Conservation (phyloP, 2,888 invertebrate genomes). For the Lasiommata megera region DNA sequence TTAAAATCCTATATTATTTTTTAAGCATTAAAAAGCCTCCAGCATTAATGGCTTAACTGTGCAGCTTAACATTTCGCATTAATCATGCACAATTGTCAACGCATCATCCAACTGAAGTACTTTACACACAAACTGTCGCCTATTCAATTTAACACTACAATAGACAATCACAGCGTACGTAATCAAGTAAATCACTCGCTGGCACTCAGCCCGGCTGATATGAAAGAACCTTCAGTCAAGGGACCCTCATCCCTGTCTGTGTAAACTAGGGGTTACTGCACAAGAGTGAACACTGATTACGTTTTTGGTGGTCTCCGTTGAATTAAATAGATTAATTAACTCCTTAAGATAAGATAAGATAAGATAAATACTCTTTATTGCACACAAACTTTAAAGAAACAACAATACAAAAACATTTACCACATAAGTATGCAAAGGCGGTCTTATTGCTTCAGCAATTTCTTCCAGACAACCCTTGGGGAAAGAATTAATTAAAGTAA, state of each 20-base stretch:
- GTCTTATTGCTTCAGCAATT: too few species aligned
- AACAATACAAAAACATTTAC: too few species aligned
- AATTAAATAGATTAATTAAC: background rate
- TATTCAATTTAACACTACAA: constrained; percentile 26
- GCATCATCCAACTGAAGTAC: constrained; percentile 19
- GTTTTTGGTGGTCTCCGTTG: background rate
- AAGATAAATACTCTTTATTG: too few species aligned
- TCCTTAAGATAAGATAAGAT: too few species aligned
- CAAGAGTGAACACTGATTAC: constrained; percentile 11
- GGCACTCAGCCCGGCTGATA: constrained; percentile 20
- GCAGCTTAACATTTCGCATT: background rate
- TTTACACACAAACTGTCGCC: constrained; percentile 23
- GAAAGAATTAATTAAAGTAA: too few species aligned
- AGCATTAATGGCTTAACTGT: too few species aligned
- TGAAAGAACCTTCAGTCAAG: constrained; percentile 33
- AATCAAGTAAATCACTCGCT: constrained; percentile 16
- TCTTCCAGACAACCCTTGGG: too few species aligned
- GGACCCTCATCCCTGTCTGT: constrained; percentile 21
- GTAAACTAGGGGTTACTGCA: constrained; percentile 21
- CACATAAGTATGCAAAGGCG: too few species aligned
- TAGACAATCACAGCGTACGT: constrained; percentile 19
- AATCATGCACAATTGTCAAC: constrained; percentile 3
- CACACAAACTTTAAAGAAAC: too few species aligned
- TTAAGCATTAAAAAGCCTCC: too few species aligned
- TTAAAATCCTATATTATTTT: too few species aligned